phyloP scores from a whole-genome alignment of 2,888 invertebrate species.

The Callyntrura sp. region DNA sequence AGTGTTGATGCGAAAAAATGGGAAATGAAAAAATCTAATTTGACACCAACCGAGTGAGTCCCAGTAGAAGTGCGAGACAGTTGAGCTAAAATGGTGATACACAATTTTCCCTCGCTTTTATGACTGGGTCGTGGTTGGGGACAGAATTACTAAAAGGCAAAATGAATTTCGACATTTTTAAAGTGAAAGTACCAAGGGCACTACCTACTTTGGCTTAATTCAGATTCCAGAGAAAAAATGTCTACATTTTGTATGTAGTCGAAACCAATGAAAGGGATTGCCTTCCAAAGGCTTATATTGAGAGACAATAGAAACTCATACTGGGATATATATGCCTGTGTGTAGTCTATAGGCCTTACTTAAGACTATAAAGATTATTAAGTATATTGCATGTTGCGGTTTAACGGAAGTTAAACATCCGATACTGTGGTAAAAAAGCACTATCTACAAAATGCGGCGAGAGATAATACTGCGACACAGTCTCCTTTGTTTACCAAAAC shows the following conservation, averaged over 20 bases:
- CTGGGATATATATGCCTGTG: not conserved
- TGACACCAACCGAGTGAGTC: constrained; percentile 49
- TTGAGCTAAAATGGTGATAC: constrained; percentile 15
- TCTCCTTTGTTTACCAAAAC: constrained; percentile 35
- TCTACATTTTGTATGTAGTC: not conserved
- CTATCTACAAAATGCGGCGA: constrained; percentile 17
- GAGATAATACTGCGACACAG: not conserved
- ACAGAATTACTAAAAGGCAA: not conserved
- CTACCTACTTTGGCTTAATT: not conserved
- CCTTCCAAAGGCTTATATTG: not conserved
- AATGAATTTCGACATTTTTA: not conserved
- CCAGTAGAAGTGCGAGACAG: not conserved
- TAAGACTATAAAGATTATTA: not conserved
- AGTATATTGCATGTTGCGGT: constrained; percentile 28
- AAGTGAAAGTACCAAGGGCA: not conserved
- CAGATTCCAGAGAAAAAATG: not conserved
- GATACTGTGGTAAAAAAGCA: constrained; percentile 42
- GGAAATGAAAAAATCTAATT: constrained; percentile 61
- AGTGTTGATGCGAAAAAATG: constrained; percentile 46
- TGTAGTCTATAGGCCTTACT: not conserved
- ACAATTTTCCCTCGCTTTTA: not conserved
- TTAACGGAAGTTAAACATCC: constrained; percentile 16
- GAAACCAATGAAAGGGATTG: not conserved
- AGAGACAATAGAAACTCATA: not conserved
- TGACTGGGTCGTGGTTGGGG: too few species aligned